These are phyloP conservation scores for Enteromius radiatus DNA, from an alignment of 2,797 vertebrate species.

Conservation along the genomic window DNA sequence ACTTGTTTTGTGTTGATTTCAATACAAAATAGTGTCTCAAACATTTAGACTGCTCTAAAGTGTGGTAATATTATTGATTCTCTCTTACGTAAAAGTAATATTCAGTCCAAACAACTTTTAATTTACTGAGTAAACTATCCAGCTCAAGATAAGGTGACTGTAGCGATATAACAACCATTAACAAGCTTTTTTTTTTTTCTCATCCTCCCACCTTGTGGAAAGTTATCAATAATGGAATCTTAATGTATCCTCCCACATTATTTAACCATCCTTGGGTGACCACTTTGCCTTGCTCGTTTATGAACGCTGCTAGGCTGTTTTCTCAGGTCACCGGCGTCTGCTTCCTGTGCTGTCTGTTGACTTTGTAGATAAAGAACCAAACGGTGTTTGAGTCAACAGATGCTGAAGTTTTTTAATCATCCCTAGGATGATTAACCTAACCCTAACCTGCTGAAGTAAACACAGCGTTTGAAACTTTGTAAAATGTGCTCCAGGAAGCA, in stretches of 20 bases:
- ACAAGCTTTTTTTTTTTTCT: neutral
- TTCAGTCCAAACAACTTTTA: neutral
- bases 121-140: neutral
- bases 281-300: slow-evolving; percentile 7
- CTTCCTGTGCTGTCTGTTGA: slow-evolving; percentile 25
- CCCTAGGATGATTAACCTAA: too few species aligned
- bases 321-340: neutral
- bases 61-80: neutral
- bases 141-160: neutral
- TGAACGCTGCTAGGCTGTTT: neutral
- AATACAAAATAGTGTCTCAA: neutral
- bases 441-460: slow-evolving; percentile 8
- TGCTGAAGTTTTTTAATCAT: slow-evolving; percentile 4
- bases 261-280: neutral
- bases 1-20: slow-evolving; percentile 15
- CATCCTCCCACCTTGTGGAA: neutral
- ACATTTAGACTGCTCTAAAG: neutral
- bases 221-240: neutral
- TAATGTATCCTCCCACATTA: neutral
- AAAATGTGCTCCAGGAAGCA: slow-evolving; percentile 1
- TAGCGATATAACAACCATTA: neutral
- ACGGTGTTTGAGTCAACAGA: slow-evolving; percentile 25
- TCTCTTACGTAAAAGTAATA: neutral
- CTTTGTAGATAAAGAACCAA: slow-evolving; percentile 36
- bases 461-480: neutral